Evolutionary conservation across 23 tunicate genomes (phyloP), one percentile per base, ranked within the genome.

Genomic region (Trididemnum clinides): DNA sequence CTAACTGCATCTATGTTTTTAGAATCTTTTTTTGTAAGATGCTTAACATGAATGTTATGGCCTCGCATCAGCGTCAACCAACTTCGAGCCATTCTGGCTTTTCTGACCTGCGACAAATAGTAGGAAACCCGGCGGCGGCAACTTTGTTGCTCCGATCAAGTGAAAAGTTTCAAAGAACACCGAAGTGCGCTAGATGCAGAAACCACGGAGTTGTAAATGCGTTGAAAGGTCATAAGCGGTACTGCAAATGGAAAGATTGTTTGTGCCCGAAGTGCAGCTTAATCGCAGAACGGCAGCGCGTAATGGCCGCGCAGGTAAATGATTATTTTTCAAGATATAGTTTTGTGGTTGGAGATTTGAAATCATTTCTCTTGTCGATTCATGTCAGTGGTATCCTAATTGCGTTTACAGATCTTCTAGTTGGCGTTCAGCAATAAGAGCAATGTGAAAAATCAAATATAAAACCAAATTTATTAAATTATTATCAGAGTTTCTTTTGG

Each of bases 301-400:
- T 96, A 31, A 96, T 96, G 99, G 99, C 99, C 1, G 99, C 99
- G 22, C 99, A 96, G 97, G 99, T 96, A 79, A 78, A 62, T n/a
- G n/a, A n/a, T n/a, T n/a, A n/a, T n/a, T n/a, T n/a, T n/a, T n/a
- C n/a, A n/a, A n/a, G n/a, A n/a, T n/a, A n/a, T n/a, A n/a, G n/a
- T n/a, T n/a, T n/a, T n/a, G n/a, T n/a, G n/a, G n/a, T n/a, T n/a
- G n/a, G n/a, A n/a, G n/a, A n/a, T n/a, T n/a, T n/a, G n/a, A n/a
- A n/a, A n/a, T n/a, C n/a, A n/a, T n/a, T n/a, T n/a, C n/a, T n/a
- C n/a, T n/a, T n/a, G n/a, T n/a, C n/a, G n/a, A n/a, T n/a, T n/a
- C n/a, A n/a, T n/a, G n/a, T n/a, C n/a, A n/a, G n/a, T n/a, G n/a
- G n/a, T n/a, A n/a, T n/a, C n/a, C n/a, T n/a, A n/a, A n/a, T n/a